Base-by-base conservation (phyloP, 1,140 invertebrate genomes). In the Ceratitis capitata region DNA sequence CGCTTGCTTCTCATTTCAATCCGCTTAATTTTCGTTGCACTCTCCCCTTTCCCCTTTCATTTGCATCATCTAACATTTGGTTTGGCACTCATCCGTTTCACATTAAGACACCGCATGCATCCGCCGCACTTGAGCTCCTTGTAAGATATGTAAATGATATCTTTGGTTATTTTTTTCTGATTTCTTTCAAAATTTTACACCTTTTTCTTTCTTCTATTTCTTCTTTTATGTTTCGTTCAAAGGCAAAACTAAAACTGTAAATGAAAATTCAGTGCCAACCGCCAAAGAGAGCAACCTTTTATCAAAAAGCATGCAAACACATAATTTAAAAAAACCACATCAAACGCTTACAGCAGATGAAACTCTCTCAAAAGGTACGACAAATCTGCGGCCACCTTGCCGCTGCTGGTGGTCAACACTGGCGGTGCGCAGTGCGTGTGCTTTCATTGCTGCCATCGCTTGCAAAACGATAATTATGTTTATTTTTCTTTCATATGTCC, bases 191-290 rank as follows among this genome's bases (percentile, higher is more conserved):
- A 58, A 83, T 83, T 83, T 19, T 83, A 14, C 26, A 49, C 35
- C 45, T 83, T 83, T 53, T 83, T 83, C n/a, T 45, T 78, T 78
- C 69, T 78, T 78, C 51, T 56, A n/a, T 45, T 78, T 78, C 69
- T 78, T 47, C 19, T 51, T 32, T 83, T 83, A 39, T 74, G 29
- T 53, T 83, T 35, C 82, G 49, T 58, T 53, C 29, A 19, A 58
- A 51, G 82, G 82, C 47, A 83, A 58, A n/a, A 53, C 32, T 83
- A 51, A 83, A 83, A 83, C 82, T 32, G 82, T 29, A 49, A 78
- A 78, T 78, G 69, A 47, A 78, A 42, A 78, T 45, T n/a, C 69
- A 35, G 69, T 10, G 19, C 42, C 69, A 12, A 3, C 69, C 42
- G 69, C 35, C 69, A 78, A 78, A 78, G 69, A 78, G 39, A 78